Conservation (phyloP, 1,140 invertebrate genomes). For the Halesus radiatus region DNA sequence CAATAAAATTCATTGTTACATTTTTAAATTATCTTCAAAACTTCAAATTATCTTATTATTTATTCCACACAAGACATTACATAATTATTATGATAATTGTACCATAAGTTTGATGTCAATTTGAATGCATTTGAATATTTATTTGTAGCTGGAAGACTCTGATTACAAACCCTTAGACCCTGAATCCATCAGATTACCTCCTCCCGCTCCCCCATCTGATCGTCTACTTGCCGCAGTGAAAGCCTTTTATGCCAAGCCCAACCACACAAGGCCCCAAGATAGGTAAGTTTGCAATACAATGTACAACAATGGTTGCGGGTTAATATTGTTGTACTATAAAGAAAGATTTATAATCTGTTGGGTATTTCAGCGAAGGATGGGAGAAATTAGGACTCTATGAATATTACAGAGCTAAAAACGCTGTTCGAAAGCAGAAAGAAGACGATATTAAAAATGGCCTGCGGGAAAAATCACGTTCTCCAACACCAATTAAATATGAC, state of each 20-base stretch:
- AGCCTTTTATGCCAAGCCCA: constrained; percentile 93
- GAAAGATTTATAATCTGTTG: constrained; percentile 45
- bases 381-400: constrained; percentile 97
- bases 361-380: constrained; percentile 90
- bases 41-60: constrained; percentile 1
- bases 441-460: constrained; percentile 82
- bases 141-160: constrained; percentile 85
- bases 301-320: too few relatives aligned
- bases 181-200: constrained; percentile 89
- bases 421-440: constrained; percentile 90
- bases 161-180: constrained; percentile 93
- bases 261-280: constrained; percentile 93
- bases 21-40: too few relatives aligned
- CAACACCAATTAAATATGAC: constrained; percentile 81
- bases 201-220: constrained; percentile 94
- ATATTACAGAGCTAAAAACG: constrained; percentile 96
- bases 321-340: not conserved
- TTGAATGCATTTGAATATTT: constrained; percentile 32
- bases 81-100: too few relatives aligned
- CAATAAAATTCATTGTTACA: not conserved
- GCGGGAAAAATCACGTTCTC: constrained; percentile 80
- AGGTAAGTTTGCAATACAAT: constrained; percentile 72
- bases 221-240: constrained; percentile 92
- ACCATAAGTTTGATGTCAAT: too few relatives aligned
- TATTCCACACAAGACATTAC: constrained; percentile 49